A percentile compares a stretch with the other conserved stretches of the same genome.
Evolutionary conservation across 1,140 invertebrate genomes (phyloP).

Genomic region (Vanessa tameamea): DNA sequence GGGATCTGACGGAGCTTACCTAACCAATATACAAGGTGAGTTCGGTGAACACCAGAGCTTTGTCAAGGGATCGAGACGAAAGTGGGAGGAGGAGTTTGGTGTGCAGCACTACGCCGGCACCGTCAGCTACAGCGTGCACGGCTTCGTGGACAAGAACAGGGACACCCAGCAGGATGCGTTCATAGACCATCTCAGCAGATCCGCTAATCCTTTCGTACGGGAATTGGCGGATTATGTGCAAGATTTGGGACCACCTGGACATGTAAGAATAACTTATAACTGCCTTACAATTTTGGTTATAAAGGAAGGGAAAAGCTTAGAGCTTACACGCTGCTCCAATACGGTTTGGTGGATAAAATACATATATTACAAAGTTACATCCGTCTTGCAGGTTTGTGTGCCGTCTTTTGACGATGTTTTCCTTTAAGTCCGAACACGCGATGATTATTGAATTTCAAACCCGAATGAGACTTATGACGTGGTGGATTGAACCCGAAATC

Average conservation of each 20-base stretch:
- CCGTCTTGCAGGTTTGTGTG: too few relatives aligned
- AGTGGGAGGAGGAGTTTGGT: constrained; percentile 96
- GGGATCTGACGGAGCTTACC: constrained; percentile 93
- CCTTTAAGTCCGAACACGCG: too few relatives aligned
- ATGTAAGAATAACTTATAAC: constrained; percentile 46
- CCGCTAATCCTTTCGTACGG: constrained; percentile 92
- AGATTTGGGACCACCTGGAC: constrained; percentile 65
- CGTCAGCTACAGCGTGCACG: constrained; percentile 94
- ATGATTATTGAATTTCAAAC: too few relatives aligned
- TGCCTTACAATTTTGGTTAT: neutral
- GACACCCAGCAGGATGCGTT: constrained; percentile 97
- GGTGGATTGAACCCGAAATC: too few relatives aligned
- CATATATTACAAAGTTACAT: too few relatives aligned
- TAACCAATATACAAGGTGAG: constrained; percentile 94
- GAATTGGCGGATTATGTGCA: constrained; percentile 87
- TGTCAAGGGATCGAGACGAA: constrained; percentile 92
- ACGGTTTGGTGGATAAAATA: too few relatives aligned
- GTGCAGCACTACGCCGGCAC: constrained; percentile 96
- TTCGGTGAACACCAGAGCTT: constrained; percentile 93
- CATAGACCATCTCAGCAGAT: constrained; percentile 94
- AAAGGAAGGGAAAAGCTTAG: too few relatives aligned
- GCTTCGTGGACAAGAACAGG: constrained; percentile 98
- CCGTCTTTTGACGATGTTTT: too few relatives aligned
- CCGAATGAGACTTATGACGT: too few relatives aligned
- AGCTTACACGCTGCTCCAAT: too few relatives aligned